A percentile compares a stretch with the other conserved stretches of the same genome.
These are phyloP conservation scores for Syrphus vitripennis DNA, from an alignment of 2,888 invertebrate species.

Conservation along the genomic window DNA sequence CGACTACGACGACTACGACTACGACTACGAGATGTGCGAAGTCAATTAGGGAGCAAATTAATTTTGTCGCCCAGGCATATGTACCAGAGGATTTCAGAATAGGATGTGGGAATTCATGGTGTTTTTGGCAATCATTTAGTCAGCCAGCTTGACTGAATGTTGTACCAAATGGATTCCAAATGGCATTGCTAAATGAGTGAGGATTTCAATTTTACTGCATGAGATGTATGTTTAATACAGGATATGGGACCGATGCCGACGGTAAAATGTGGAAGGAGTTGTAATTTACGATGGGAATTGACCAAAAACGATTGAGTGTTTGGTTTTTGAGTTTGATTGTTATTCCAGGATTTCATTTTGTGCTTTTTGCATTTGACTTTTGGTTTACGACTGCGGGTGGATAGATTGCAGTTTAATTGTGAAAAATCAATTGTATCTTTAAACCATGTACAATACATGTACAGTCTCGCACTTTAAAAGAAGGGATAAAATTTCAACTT, in stretches of 20 bases:
- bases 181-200: slow-evolving; percentile 67
- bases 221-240: neutral
- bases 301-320: slow-evolving; percentile 42
- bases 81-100: neutral
- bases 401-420: neutral
- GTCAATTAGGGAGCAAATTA: slow-evolving; percentile 70
- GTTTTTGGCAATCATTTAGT: slow-evolving; percentile 51
- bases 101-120: neutral
- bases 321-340: slow-evolving; percentile 37
- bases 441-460: no score
- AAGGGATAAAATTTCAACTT: no score
- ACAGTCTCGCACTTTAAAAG: no score
- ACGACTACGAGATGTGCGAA: slow-evolving; percentile 50
- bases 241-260: neutral
- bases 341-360: slow-evolving; percentile 14
- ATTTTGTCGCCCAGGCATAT: slow-evolving; percentile 66
- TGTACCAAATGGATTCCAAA: slow-evolving; percentile 65
- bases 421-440: neutral
- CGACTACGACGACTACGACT: neutral
- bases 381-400: neutral
- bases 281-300: slow-evolving; percentile 70
- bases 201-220: slow-evolving; percentile 62
- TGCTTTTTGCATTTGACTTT: slow-evolving; percentile 48
- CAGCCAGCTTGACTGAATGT: slow-evolving; percentile 55
- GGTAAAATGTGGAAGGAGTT: neutral